phyloP scores from a whole-genome alignment of 2,888 invertebrate species.

The Pemphredon lugubris region DNA sequence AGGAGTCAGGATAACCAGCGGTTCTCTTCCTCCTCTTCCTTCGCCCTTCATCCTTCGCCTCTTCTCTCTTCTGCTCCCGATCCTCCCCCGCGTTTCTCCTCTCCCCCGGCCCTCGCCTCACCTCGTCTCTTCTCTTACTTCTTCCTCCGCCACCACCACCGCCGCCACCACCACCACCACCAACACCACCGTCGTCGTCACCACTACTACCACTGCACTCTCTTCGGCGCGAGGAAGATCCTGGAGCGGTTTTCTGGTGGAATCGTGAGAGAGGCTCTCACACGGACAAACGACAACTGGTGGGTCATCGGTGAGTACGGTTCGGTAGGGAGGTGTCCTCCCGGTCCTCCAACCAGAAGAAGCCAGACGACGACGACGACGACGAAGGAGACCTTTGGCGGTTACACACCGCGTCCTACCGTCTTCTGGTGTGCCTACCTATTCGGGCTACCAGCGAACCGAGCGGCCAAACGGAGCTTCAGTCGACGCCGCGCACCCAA shows the following conservation, averaged over 20 bases:
- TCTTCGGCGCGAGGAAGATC: constrained; percentile 56
- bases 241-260: constrained; percentile 62
- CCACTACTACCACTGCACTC: constrained; percentile 50
- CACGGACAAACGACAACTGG: constrained; percentile 58
- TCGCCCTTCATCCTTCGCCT: constrained; percentile 37
- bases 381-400: constrained; percentile 74
- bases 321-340: constrained; percentile 79
- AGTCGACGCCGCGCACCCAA: constrained; percentile 81
- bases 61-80: constrained; percentile 58
- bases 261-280: constrained; percentile 58
- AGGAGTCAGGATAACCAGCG: constrained; percentile 70
- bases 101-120: constrained; percentile 21
- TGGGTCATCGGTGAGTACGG: constrained; percentile 63
- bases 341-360: constrained; percentile 81
- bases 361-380: constrained; percentile 68
- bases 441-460: constrained; percentile 78
- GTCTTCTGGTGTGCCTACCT: constrained; percentile 79
- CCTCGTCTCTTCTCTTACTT: constrained; percentile 30
- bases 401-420: constrained; percentile 79
- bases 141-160: constrained; percentile 24
- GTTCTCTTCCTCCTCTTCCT: constrained; percentile 71
- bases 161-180: constrained; percentile 41
- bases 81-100: constrained; percentile 51
- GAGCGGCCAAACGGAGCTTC: constrained; percentile 76
- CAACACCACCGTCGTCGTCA: constrained; percentile 17